These are phyloP conservation scores for Stenopsyche tienmushanensis DNA, from an alignment of 1,140 invertebrate genomes.

Conservation along the genomic window DNA sequence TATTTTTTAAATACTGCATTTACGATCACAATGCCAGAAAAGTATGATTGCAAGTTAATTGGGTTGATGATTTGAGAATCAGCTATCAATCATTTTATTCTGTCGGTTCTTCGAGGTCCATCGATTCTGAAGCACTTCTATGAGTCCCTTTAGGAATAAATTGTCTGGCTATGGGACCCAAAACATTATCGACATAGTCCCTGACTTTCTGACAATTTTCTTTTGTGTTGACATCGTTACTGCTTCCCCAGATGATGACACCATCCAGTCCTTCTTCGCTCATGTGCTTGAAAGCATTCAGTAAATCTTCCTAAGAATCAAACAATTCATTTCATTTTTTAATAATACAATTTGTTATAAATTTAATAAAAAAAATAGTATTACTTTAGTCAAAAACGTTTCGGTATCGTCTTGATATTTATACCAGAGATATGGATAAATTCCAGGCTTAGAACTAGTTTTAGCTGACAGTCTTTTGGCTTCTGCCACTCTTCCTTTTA, in stretches of 20 bases:
- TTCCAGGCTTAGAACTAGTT: constrained; percentile 43
- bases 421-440: constrained; percentile 71
- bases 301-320: constrained; percentile 61
- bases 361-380: too few relatives aligned
- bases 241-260: constrained; percentile 73
- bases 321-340: too few relatives aligned
- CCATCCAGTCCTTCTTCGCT: constrained; percentile 60
- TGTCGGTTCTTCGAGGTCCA: too few relatives aligned
- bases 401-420: constrained; percentile 63
- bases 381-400: constrained; percentile 59
- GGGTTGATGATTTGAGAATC: too few relatives aligned
- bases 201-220: constrained; percentile 62
- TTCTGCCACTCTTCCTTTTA: constrained; percentile 64
- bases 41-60: too few relatives aligned
- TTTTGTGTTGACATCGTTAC: constrained; percentile 65
- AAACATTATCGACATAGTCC: constrained; percentile 60
- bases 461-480: constrained; percentile 57
- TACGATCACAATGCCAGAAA: too few relatives aligned
- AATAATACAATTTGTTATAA: too few relatives aligned
- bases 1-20: too few relatives aligned
- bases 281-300: constrained; percentile 56
- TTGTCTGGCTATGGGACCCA: constrained; percentile 60
- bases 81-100: too few relatives aligned
- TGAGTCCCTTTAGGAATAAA: too few relatives aligned
- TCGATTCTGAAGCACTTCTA: too few relatives aligned